Conservation (phyloP, 2,113 vertebrate species). For the Austrofundulus limnaeus region DNA sequence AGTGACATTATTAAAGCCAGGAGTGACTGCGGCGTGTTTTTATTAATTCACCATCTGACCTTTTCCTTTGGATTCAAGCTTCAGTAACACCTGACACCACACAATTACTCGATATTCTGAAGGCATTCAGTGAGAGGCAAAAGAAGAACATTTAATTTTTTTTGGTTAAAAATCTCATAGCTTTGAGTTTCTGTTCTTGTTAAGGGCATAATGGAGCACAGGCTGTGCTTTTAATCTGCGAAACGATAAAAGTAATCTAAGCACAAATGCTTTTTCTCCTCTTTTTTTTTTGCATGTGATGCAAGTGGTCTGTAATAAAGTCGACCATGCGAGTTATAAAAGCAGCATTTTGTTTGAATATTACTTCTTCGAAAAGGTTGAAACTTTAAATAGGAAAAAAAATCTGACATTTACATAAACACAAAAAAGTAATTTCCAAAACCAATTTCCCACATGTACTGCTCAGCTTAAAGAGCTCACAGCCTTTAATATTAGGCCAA, state of each 20-base stretch:
- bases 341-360: constrained; percentile 60
- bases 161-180: constrained; percentile 7
- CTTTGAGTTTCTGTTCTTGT: constrained; percentile 21
- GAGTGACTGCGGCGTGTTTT: constrained; percentile 58
- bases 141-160: constrained; percentile 11
- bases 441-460: constrained; percentile 53
- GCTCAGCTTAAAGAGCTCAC: constrained; percentile 54
- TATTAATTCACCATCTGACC: constrained; percentile 71
- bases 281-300: constrained; percentile 3
- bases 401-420: constrained; percentile 66
- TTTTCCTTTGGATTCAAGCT: constrained; percentile 56
- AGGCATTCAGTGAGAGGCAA: constrained; percentile 7
- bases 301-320: constrained; percentile 32
- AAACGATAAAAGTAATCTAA: background rate
- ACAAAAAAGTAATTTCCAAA: constrained; percentile 63
- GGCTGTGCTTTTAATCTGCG: constrained; percentile 16
- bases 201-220: background rate
- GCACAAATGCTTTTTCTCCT: background rate
- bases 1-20: constrained; percentile 69
- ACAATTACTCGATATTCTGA: constrained; percentile 16
- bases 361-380: constrained; percentile 49
- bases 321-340: constrained; percentile 39
- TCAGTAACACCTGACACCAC: constrained; percentile 56
- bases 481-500: constrained; percentile 53
- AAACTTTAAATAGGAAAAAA: constrained; percentile 48